Evolutionary conservation across 2,888 invertebrate genomes (phyloP), one percentile per base, ranked within the genome.

Genomic region (Zaprionus obscuricornis): DNA sequence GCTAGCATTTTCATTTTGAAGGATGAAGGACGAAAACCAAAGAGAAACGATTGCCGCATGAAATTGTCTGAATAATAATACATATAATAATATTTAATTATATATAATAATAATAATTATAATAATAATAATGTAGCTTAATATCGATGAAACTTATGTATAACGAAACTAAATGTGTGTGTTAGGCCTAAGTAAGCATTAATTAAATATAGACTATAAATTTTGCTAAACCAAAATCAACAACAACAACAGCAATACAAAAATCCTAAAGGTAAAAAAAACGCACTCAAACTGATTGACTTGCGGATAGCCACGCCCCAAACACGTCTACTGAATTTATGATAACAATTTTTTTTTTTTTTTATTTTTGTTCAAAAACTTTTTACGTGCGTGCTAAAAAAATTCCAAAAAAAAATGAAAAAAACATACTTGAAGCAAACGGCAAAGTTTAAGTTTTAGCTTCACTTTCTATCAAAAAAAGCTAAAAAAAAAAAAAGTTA

Each of bases 361-460:
- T n/a, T n/a, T n/a, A n/a, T n/a, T n/a, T n/a, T n/a, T n/a, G n/a
- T n/a, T 58, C 58, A 64, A 74, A 72, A 66, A 49, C 29, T 26
- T 63, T 47, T 67, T 68, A 85, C 86, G 86, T 87, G 85, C 75
- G 75, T 74, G 79, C 81, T 74, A 83, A 87, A 82, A 84, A 71
- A 34, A 34, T n/a, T n/a, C n/a, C n/a, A 37, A 39, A 33, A 45
- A 33, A 50, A 55, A 49, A 36, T 34, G 8, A 42, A 18, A 49
- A 42, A 34, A 22, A 31, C 27, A 24, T 16, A 14, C 8, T 47
- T 27, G 13, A 17, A 27, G 27, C 39, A 58, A 11, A 20, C 33
- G 29, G 33, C n/a, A n/a, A n/a, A n/a, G n/a, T n/a, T n/a, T n/a
- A n/a, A n/a, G n/a, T n/a, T n/a, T n/a, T n/a, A n/a, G n/a, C 70